Conservation (phyloP, 2,888 invertebrate genomes). For the Spilarctia lutea region DNA sequence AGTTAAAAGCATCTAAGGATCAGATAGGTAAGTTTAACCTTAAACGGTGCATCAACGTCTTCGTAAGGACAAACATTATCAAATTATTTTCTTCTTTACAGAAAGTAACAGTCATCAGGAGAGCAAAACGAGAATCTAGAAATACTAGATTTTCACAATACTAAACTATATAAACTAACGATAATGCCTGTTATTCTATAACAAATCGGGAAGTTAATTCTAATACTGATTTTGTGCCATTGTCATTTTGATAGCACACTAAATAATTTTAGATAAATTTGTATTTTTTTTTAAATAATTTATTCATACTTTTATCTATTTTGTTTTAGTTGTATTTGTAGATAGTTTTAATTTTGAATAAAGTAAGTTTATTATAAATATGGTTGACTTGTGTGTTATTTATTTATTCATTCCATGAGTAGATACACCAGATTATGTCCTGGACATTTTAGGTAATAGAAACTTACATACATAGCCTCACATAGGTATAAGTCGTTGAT, state of each 20-base stretch:
- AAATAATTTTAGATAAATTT: slow-evolving; percentile 1
- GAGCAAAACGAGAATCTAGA: not conserved
- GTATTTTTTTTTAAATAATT: slow-evolving; percentile 1
- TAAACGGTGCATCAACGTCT: not conserved
- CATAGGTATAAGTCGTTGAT: not conserved
- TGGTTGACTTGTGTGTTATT: not conserved
- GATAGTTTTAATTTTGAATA: not conserved
- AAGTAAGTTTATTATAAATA: not conserved
- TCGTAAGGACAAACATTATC: not conserved
- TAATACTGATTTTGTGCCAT: not conserved
- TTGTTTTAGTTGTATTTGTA: not conserved
- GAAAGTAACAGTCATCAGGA: not conserved
- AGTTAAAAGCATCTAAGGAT: not conserved
- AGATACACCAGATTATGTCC: not conserved
- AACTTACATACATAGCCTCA: too few relatives aligned
- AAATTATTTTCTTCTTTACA: not conserved
- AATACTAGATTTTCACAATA: too few relatives aligned
- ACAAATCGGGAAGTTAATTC: not conserved
- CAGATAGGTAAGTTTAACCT: not conserved
- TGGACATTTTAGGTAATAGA: not conserved
- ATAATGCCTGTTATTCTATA: not conserved
- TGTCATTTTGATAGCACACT: not conserved
- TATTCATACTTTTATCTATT: not conserved
- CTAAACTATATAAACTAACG: too few relatives aligned
- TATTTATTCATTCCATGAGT: not conserved